Evolutionary conservation across 2,797 vertebrate genomes (phyloP), one percentile per base, ranked within the genome.

Genomic region (Phyllotis vaccarum): DNA sequence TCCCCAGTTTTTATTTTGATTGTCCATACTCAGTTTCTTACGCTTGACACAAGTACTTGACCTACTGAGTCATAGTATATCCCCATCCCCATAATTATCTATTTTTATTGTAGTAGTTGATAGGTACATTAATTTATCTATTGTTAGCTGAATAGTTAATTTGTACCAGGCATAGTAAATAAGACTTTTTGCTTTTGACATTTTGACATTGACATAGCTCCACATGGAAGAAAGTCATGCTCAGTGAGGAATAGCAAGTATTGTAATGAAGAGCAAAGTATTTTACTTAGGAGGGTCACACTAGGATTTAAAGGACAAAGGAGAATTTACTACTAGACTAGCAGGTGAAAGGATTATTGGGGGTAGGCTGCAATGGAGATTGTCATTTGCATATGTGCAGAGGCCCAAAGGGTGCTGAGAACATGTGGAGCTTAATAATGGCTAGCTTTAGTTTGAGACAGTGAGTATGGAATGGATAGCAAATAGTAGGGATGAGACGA

Each of bases 361-460:
- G 90, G 68, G 4, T 64, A 89, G 43, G 43, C 43, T 90, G 72
- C 86, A 88, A 94, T 56, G 22, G 21, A 43, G 40, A 86, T 49
- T 89, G 12, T 83, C 19, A 74, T 68, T 92, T 37, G 43, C 46
- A 79, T 14, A 40, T 31, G 22, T 70, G 49, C 21, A 78, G 6
- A 89, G 27, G n/a, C 89, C 68, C n/a, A n/a, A 34, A 56, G 16
- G 40, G 49, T 93, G 29, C 62, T 60, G n/a, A 91, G 52, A 75
- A 85, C 90, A 37, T 22, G n/a, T 60, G 6, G 19, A 78, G 17
- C 29, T 93, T 92, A 79, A 62, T 92, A 64, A 80, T 90, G 56
- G 17, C 93, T 96, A 76, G 70, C 60, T 95, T 95, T 95, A 62
- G 43, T 94, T 95, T 91, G 80, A 43, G 90, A 76, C 3, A 79